phyloP scores from a whole-genome alignment of 2,888 invertebrate genomes.

The Clepsis dumicolana region DNA sequence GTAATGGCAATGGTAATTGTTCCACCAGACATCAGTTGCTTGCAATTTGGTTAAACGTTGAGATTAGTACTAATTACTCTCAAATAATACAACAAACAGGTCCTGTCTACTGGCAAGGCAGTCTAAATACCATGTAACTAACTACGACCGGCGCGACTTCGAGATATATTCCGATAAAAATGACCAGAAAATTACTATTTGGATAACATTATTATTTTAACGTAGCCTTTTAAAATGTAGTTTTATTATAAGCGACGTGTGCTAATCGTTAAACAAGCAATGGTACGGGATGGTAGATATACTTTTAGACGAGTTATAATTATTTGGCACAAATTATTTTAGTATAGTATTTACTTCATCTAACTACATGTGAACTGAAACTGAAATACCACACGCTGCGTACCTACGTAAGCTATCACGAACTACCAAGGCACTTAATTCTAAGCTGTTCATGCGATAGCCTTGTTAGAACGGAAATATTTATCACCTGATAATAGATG shows the following conservation, averaged over 20 bases:
- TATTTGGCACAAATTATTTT: not conserved
- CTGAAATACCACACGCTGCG: constrained; percentile 47
- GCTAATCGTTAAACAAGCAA: not conserved
- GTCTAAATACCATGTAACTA: not conserved
- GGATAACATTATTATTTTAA: not conserved
- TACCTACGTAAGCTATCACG: constrained; percentile 49
- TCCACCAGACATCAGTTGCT: not conserved
- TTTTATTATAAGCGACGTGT: not conserved
- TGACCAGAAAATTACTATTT: not conserved
- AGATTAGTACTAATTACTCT: not conserved
- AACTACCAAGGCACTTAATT: constrained; percentile 57
- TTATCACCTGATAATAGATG: constrained; percentile 85
- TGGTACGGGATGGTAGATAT: not conserved
- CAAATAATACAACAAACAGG: not conserved
- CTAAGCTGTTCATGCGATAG: constrained; percentile 78
- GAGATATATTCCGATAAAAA: not conserved
- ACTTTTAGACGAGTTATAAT: not conserved
- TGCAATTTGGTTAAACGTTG: not conserved
- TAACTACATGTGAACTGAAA: constrained; percentile 32
- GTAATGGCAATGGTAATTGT: not conserved
- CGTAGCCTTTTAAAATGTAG: not conserved
- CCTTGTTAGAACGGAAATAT: constrained; percentile 78
- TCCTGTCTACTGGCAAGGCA: not conserved
- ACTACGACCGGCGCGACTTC: not conserved
- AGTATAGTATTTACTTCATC: constrained; percentile 12